Percentiles rank a stretch among this genome's conserved stretches.
Conservation (phyloP, 2,113 vertebrate species). For the Speoplatyrhinus poulsoni region DNA sequence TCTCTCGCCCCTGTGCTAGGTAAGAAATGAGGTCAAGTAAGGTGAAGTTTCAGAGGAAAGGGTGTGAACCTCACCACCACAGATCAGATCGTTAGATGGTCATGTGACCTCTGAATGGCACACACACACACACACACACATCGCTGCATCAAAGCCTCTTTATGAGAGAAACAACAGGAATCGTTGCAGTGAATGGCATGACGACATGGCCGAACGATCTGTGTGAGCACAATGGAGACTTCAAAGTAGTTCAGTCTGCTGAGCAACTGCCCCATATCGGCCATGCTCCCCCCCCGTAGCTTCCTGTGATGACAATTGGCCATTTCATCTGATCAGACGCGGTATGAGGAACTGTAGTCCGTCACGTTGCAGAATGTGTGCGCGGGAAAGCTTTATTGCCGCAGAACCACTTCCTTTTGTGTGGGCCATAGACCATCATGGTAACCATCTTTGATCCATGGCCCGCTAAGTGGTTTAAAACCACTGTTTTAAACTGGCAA, state of each 20-base stretch:
- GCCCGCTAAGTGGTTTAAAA: too few species aligned
- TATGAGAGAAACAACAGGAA: constrained; percentile 8
- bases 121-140: not conserved
- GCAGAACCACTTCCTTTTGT: not conserved
- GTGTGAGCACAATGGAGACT: not conserved
- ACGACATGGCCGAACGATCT: not conserved
- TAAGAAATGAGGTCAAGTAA: constrained; percentile 4
- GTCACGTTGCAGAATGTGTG: not conserved
- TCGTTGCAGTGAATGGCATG: not conserved
- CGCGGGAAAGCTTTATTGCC: constrained; percentile 23
- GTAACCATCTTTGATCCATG: too few species aligned
- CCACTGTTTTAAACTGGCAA: too few species aligned
- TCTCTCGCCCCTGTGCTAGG: too few species aligned
- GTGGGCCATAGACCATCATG: constrained; percentile 1
- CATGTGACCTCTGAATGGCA: not conserved
- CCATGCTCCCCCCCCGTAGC: not conserved
- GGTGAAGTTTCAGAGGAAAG: not conserved
- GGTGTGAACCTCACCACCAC: not conserved
- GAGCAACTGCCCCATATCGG: constrained; percentile 2
- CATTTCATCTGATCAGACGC: constrained; percentile 28
- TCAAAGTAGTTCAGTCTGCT: constrained; percentile 21
- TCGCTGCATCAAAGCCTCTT: constrained; percentile 8
- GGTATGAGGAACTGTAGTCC: constrained; percentile 2
- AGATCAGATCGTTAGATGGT: not conserved
- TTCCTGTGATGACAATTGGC: constrained; percentile 29